A percentile compares a stretch with the other conserved stretches of the same genome.
Evolutionary conservation across 2,113 vertebrate genomes (phyloP).

Genomic region (Ellobius talpinus): DNA sequence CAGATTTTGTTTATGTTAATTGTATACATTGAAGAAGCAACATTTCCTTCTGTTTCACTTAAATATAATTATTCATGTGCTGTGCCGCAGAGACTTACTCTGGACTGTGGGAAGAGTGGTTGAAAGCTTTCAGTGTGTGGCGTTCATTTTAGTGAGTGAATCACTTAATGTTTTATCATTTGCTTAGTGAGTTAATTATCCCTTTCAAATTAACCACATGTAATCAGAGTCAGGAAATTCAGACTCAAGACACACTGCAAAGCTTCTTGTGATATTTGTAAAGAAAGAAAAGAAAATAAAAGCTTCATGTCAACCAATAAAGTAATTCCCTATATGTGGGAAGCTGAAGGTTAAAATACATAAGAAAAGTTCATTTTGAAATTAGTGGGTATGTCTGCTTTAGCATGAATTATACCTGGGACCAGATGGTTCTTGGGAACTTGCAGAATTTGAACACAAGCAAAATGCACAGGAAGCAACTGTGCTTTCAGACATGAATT

Average conservation of each 20-base stretch:
- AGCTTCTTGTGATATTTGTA: background rate
- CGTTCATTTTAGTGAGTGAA: background rate
- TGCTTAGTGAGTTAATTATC: background rate
- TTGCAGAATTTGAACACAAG: constrained; percentile 9
- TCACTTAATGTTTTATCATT: constrained; percentile 12
- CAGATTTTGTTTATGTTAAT: constrained; percentile 42
- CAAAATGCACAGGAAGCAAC: background rate
- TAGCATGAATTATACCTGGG: background rate
- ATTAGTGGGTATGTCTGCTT: background rate
- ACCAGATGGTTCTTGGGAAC: background rate
- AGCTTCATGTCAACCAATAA: background rate
- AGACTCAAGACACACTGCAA: background rate
- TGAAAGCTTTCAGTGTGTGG: background rate
- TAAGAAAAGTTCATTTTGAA: background rate
- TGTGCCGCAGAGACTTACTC: background rate
- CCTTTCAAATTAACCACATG: background rate
- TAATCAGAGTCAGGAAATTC: constrained; percentile 32
- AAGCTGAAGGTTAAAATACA: background rate
- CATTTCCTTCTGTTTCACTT: constrained; percentile 45
- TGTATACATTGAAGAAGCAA: background rate
- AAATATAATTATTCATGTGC: constrained; percentile 22
- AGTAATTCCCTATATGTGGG: background rate
- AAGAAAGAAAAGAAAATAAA: background rate
- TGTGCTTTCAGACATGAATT: background rate
- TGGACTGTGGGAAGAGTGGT: constrained; percentile 34